Percentiles rank a stretch among this genome's conserved stretches.
These are phyloP conservation scores for Azorinus chamasolen DNA, from an alignment of 2,888 invertebrate genomes.

Conservation along the genomic window DNA sequence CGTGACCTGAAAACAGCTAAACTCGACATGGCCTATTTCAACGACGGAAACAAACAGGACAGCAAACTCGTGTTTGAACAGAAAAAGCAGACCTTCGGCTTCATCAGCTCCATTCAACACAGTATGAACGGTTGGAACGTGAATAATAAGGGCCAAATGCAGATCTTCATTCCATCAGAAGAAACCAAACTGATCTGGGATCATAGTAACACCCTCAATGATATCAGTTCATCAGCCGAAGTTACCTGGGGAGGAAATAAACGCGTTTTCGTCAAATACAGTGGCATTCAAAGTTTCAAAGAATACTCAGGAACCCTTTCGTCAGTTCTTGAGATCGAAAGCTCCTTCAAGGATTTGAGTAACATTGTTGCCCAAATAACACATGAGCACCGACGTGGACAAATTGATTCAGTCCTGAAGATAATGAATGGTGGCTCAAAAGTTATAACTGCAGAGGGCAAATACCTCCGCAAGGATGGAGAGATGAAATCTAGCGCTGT, in stretches of 20 bases:
- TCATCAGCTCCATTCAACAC: constrained; percentile 66
- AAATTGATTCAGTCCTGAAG: constrained; percentile 53
- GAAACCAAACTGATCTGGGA: constrained; percentile 66
- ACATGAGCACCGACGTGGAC: constrained; percentile 67
- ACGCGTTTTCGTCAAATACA: constrained; percentile 48
- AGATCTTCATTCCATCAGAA: constrained; percentile 61
- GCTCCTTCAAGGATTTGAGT: constrained; percentile 54
- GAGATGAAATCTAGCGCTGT: constrained; percentile 50
- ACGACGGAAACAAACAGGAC: constrained; percentile 51
- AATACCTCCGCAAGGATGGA: constrained; percentile 51
- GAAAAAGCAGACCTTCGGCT: constrained; percentile 55
- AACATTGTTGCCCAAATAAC: constrained; percentile 62
- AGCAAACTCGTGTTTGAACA: constrained; percentile 35
- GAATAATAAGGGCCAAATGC: constrained; percentile 69
- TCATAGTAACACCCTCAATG: constrained; percentile 60
- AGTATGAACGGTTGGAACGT: constrained; percentile 53
- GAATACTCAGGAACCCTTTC: constrained; percentile 40
- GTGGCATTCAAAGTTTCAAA: constrained; percentile 59
- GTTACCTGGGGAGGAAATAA: constrained; percentile 59
- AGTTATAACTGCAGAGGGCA: constrained; percentile 44
- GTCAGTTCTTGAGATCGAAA: constrained; percentile 60
- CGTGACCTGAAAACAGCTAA: constrained; percentile 37
- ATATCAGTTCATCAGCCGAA: constrained; percentile 57
- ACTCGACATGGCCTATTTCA: constrained; percentile 53
- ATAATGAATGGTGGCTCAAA: constrained; percentile 48